Evolutionary conservation across 2,888 invertebrate species (phyloP).

Genomic region (Aricia artaxerxes): DNA sequence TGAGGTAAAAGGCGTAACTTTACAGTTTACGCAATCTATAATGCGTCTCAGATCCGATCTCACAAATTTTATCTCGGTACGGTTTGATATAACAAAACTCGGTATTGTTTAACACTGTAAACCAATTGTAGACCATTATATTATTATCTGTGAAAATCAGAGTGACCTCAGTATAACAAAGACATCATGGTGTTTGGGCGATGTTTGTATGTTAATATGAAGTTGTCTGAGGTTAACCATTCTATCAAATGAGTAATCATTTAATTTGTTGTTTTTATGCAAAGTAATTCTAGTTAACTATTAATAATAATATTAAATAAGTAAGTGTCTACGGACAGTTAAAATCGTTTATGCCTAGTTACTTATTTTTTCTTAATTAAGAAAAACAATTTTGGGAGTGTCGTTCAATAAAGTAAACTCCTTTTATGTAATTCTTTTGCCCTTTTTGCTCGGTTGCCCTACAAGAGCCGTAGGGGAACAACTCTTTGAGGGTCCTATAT

Average conservation of each 20-base stretch:
- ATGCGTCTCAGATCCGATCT: constrained; percentile 26
- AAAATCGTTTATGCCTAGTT: too few species aligned
- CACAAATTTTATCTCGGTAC: not conserved
- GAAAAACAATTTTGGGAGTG: too few species aligned
- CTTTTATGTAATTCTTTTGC: too few species aligned
- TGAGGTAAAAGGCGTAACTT: constrained; percentile 38
- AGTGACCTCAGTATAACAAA: not conserved
- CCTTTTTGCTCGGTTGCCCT: too few species aligned
- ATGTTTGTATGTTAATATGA: constrained; percentile 9
- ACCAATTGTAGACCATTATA: not conserved
- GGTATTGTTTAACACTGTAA: not conserved
- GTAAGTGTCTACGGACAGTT: too few species aligned
- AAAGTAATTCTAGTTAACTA: not conserved
- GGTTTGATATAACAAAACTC: constrained; percentile 1
- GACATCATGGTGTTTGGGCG: not conserved
- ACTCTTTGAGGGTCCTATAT: too few species aligned
- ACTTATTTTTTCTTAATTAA: too few species aligned
- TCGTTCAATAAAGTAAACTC: too few species aligned
- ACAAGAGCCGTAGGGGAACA: too few species aligned
- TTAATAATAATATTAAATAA: too few species aligned
- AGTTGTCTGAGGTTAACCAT: not conserved
- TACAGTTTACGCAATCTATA: constrained; percentile 38
- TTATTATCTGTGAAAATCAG: constrained; percentile 5
- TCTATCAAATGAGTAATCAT: not conserved
- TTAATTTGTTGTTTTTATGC: not conserved